Conservation (phyloP, 2,113 vertebrate genomes). For the Anolis carolinensis region DNA sequence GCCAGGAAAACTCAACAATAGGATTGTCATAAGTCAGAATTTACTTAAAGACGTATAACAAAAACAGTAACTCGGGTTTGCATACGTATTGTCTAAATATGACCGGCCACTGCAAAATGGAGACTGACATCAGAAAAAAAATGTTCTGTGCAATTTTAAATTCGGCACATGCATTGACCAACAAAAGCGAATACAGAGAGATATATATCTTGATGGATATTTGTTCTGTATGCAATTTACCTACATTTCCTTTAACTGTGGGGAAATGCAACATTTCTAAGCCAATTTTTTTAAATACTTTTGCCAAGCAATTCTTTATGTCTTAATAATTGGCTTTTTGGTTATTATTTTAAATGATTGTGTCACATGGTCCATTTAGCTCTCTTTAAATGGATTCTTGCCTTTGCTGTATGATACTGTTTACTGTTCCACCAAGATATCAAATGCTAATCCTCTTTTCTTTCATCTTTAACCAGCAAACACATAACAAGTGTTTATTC, state of each 20-base stretch:
- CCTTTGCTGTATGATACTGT: neutral
- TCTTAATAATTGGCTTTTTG: neutral
- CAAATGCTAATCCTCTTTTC: neutral
- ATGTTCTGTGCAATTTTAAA: neutral
- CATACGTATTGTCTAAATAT: too few relatives aligned
- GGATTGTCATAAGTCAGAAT: neutral
- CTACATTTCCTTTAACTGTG: neutral
- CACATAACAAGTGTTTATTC: neutral
- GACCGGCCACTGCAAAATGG: neutral
- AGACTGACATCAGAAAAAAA: neutral
- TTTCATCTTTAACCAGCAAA: conserved; percentile 11
- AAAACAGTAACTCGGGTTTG: too few relatives aligned
- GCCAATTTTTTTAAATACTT: neutral
- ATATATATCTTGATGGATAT: too few relatives aligned
- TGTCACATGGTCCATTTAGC: neutral
- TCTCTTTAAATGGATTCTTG: conserved; percentile 25
- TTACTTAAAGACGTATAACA: neutral
- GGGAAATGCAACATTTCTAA: neutral
- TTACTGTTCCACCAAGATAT: neutral
- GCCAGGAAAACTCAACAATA: neutral
- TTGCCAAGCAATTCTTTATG: neutral
- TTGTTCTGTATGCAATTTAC: too few relatives aligned
- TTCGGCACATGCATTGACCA: neutral
- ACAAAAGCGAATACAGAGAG: too few relatives aligned
- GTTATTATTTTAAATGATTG: conserved; percentile 36